These are phyloP conservation scores for Tortrix viridana DNA, from an alignment of 2,888 invertebrate species.

Conservation along the genomic window DNA sequence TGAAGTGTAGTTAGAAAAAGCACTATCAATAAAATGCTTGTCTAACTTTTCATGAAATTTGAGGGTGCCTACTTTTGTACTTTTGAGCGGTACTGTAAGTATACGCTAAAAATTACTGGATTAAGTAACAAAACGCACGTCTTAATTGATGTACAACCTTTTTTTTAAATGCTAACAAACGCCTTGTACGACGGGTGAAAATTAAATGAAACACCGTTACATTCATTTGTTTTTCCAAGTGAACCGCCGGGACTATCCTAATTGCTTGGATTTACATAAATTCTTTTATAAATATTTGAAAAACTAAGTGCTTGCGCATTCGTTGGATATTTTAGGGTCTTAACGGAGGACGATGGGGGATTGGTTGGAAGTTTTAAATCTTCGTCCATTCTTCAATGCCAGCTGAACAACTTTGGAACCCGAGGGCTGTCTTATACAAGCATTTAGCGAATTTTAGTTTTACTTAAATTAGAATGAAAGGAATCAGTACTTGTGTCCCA, in stretches of 20 bases:
- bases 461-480: too few species aligned
- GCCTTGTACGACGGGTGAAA: background rate
- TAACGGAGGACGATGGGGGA: slow-evolving; percentile 7
- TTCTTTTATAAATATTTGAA: slow-evolving; percentile 37
- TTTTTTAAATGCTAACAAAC: background rate
- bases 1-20: too few species aligned
- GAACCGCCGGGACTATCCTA: slow-evolving; percentile 20
- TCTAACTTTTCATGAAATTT: too few species aligned
- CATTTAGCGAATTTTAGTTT: too few species aligned
- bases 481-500: too few species aligned
- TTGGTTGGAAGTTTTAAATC: slow-evolving; percentile 12
- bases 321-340: slow-evolving; percentile 20
- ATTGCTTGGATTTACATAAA: slow-evolving; percentile 36
- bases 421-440: background rate
- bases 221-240: slow-evolving; percentile 20
- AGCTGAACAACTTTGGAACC: background rate
- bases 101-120: too few species aligned
- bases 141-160: too few species aligned
- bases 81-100: too few species aligned
- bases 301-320: slow-evolving; percentile 28
- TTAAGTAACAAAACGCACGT: too few species aligned
- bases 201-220: slow-evolving; percentile 20
- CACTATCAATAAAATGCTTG: too few species aligned
- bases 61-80: too few species aligned
- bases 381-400: background rate